Evolutionary conservation across 2,888 invertebrate species (phyloP), one percentile per base, ranked within the genome.

Genomic region (Melipona bicolor): DNA sequence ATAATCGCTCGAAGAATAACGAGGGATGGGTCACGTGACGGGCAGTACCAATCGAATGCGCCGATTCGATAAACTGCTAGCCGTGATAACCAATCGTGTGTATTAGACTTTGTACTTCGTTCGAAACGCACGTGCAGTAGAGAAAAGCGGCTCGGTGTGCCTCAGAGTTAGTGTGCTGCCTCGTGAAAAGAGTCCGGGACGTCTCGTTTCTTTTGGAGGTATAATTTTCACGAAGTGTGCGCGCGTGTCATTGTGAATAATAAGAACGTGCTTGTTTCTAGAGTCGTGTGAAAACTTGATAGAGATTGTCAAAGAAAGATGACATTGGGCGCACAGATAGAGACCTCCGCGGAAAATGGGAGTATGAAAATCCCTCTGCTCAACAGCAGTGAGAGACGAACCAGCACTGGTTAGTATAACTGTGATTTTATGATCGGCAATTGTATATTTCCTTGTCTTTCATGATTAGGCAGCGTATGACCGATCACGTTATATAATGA

Each of bases 301-400:
- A 71, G 54, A 67, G 56, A 80, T 83, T 77, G 62, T 73, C 64
- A 56, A 65, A 85, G 75, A 73, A 82, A 85, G 85, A 95, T 95
- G 95, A 94, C 94, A 93, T 93, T 95, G 86, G 95, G 94, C 79
- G 93, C 95, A 83, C 94, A 95, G 88, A 93, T 94, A 82, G 95
- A 94, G 87, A 91, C 91, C 80, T 91, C 92, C 87, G 88, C 92
- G 80, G 94, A 94, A 88, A 93, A 93, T 87, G 93, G 93, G 84
- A 92, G 88, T 81, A 88, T 92, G 85, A 93, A 92, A 89, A 93
- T 91, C 86, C 92, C 93, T 50, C 74, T 94, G 88, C 87, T 92
- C 81, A 94, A 93, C 86, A 92, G 93, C 84, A 91, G 89, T 56
- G 88, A 90, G 65, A 87, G 87, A 27, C 87, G 72, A 75, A 86